Base-by-base conservation (phyloP, 2,888 invertebrate species). In the Drosophila histrio region DNA sequence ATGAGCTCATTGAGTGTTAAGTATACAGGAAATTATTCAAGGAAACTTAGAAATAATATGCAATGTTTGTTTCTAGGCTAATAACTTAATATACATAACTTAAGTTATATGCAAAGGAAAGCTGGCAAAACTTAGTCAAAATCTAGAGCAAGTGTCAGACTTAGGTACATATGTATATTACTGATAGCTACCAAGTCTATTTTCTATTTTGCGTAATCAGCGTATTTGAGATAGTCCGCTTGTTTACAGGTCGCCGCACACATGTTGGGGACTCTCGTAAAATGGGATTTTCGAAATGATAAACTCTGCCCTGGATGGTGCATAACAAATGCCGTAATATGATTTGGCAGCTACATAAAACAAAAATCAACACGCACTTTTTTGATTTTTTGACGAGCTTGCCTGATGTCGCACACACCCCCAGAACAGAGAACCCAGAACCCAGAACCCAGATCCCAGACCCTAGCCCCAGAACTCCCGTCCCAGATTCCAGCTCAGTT, bases 271-370 rank as follows among this genome's bases (percentile, higher is more conserved):
- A 22, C 24, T 24, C 53, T 32, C 43, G 49, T 60, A 1, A 79
- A 79, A 75, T 81, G 79, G 63, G 65, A 81, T 76, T 82, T 72
- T 39, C 28, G 30, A 66, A 24, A 44, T 53, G 38, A 28, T 36
- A 19, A 44, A 30, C 8, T 32, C 17, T n/a, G 19, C 17, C 24
- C 32, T 8, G 39, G 28, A 6, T 58, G 67, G 56, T 77, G 80
- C 80, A 80, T 86, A 86, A 73, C 70, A 86, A 70, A 86, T 79
- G 80, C 28, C 59, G 19, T 80, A 87, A 87, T 87, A 87, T 81
- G 81, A 81, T 81, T 81, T 81, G 84, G 57, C 72, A 75, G 62
- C 56, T 46, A 74, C 71, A 79, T 47, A 84, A 74, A 66, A 69
- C 53, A 38, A 64, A 61, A 81, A 74, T 80, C 75, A 72, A 62